phyloP scores from a whole-genome alignment of 2,113 vertebrate species.

The Pica pica region DNA sequence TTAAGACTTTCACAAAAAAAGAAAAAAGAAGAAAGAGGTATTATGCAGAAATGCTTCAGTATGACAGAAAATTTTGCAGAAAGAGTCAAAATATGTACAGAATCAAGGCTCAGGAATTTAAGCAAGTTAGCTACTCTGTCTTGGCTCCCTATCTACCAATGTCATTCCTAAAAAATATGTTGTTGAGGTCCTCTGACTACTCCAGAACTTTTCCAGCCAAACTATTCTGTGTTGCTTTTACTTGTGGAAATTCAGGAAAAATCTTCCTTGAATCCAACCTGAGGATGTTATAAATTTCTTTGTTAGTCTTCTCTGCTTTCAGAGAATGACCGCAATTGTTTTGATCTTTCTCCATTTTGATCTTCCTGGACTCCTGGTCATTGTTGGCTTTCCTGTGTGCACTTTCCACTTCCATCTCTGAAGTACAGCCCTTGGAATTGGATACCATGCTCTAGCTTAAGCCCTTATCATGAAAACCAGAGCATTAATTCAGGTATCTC shows the following conservation, averaged over 20 bases:
- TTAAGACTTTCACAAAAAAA: neutral
- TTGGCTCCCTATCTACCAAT: neutral
- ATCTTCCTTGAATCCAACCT: neutral
- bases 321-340: neutral
- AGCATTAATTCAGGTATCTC: neutral
- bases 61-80: neutral
- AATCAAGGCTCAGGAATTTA: neutral
- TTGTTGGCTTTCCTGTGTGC: neutral
- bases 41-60: neutral
- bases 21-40: accelerated
- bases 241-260: neutral
- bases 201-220: neutral
- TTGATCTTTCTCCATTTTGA: neutral
- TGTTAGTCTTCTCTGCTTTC: neutral
- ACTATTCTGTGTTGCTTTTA: accelerated
- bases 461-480: neutral
- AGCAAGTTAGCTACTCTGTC: neutral
- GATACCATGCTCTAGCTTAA: neutral
- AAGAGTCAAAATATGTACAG: neutral
- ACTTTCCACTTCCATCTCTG: neutral
- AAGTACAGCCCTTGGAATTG: neutral
- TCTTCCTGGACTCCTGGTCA: neutral
- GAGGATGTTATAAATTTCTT: neutral
- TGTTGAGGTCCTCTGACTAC: neutral
- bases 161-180: neutral